Evolutionary conservation across 2,888 invertebrate species (phyloP).

Genomic region (Trichogramma dendrolimi): DNA sequence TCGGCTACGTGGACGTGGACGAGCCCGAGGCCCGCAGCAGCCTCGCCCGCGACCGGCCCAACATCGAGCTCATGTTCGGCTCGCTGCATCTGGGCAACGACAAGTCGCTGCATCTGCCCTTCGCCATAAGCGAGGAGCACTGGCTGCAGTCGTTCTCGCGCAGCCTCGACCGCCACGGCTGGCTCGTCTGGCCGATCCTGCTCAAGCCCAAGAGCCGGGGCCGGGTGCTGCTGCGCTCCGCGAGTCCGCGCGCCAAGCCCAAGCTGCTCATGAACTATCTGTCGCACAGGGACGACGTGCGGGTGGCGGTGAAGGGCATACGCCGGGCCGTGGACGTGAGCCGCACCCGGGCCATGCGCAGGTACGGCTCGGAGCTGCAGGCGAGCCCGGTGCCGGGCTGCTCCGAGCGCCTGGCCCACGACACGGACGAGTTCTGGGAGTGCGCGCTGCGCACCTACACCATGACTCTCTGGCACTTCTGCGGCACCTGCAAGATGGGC

Average conservation of each 20-base stretch:
- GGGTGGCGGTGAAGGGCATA: constrained; percentile 57
- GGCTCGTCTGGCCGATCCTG: constrained; percentile 53
- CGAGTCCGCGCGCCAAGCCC: constrained; percentile 62
- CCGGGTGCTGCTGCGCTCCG: constrained; percentile 57
- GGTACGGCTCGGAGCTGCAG: constrained; percentile 56
- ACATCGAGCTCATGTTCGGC: constrained; percentile 68
- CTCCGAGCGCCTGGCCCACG: constrained; percentile 48
- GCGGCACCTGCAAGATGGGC: constrained; percentile 68
- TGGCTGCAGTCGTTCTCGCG: constrained; percentile 58
- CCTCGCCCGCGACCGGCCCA: constrained; percentile 60
- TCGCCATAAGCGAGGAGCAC: constrained; percentile 55
- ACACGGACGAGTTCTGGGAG: constrained; percentile 62
- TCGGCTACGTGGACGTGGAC: constrained; percentile 40
- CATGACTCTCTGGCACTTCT: constrained; percentile 61
- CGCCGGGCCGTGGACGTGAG: constrained; percentile 56
- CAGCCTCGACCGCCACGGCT: constrained; percentile 52
- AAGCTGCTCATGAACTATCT: constrained; percentile 67
- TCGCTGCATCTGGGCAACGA: constrained; percentile 59
- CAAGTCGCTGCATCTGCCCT: constrained; percentile 45
- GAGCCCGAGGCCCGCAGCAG: constrained; percentile 16
- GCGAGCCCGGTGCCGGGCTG: constrained; percentile 57
- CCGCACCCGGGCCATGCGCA: constrained; percentile 57
- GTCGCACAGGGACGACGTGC: constrained; percentile 58
- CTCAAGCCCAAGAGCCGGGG: constrained; percentile 65
- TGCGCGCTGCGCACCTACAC: constrained; percentile 59